These are phyloP conservation scores for Cyclina sinensis DNA, from an alignment of 1,140 invertebrate species.

Conservation along the genomic window DNA sequence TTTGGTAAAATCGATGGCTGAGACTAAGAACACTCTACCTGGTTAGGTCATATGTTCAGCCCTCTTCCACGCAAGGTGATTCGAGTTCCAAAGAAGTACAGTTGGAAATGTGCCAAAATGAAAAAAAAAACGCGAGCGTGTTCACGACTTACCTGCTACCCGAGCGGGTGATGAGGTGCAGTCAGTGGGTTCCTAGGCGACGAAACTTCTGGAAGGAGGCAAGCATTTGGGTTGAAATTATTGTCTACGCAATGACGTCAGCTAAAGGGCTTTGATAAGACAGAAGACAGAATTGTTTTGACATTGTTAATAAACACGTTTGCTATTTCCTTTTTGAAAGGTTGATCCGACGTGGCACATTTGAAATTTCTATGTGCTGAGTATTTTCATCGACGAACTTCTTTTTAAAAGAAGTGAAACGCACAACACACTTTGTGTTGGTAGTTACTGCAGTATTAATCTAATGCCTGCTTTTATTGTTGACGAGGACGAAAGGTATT, in stretches of 20 bases:
- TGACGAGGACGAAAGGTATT: background rate
- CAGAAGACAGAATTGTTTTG: background rate
- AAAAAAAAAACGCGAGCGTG: background rate
- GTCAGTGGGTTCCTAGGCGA: background rate
- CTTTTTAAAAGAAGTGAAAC: background rate
- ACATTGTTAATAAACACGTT: background rate
- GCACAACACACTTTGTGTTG: background rate
- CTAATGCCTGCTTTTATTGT: background rate
- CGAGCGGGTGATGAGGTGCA: background rate
- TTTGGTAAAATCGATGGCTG: conserved; percentile 61
- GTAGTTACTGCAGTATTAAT: background rate
- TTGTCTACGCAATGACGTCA: background rate
- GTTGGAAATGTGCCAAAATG: background rate
- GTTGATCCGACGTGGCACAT: background rate
- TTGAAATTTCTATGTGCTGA: background rate
- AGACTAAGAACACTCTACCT: background rate
- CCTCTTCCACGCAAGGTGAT: background rate
- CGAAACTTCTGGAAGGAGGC: background rate
- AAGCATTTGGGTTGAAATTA: background rate
- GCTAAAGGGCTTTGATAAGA: background rate
- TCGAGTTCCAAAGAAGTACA: no score
- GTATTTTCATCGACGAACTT: background rate
- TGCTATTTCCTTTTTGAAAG: background rate
- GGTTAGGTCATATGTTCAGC: background rate
- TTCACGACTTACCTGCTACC: background rate